Evolutionary conservation across 2,113 vertebrate species (phyloP).

Genomic region (Elephas maximus): DNA sequence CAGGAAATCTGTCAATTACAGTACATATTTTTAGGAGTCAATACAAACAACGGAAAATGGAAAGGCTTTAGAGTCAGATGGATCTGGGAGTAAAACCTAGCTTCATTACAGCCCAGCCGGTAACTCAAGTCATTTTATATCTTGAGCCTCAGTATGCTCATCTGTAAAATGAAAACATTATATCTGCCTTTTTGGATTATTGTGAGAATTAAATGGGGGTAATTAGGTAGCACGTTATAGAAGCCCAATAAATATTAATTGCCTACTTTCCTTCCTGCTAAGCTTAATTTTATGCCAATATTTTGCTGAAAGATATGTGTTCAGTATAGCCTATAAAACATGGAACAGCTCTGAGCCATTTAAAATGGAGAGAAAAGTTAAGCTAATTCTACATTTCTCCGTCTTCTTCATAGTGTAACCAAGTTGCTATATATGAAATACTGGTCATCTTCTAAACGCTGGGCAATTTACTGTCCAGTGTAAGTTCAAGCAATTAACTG

Average conservation of each 20-base stretch:
- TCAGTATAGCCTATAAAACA: neutral
- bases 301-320: neutral
- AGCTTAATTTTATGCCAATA: neutral
- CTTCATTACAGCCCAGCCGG: neutral
- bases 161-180: neutral
- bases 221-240: neutral
- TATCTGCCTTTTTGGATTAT: neutral
- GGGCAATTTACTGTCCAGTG: neutral
- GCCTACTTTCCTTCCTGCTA: neutral
- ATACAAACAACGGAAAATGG: neutral
- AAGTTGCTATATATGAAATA: constrained; percentile 6
- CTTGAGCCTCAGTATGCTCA: neutral
- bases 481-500: neutral
- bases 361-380: neutral
- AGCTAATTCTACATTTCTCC: neutral
- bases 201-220: neutral
- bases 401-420: neutral
- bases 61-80: neutral
- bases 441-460: neutral
- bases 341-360: neutral
- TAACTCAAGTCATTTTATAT: neutral
- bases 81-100: neutral
- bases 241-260: neutral
- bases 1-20: neutral
- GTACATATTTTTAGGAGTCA: neutral